phyloP scores from a whole-genome alignment of 2,797 vertebrate species.

The Sebastiscus albofasciatus region DNA sequence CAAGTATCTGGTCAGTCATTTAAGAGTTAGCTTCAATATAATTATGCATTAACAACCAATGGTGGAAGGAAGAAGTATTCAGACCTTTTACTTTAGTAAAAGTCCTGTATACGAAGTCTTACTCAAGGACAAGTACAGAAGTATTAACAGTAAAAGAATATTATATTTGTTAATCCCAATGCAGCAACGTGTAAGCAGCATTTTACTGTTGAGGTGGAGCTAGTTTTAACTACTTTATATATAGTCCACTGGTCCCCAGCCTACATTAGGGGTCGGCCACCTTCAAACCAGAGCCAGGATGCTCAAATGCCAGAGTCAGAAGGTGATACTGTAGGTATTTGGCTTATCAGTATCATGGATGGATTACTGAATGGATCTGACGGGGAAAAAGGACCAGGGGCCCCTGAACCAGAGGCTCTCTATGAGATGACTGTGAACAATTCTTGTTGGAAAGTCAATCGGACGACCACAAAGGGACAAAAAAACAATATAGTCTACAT shows the following conservation, averaged over 20 bases:
- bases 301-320: too few relatives aligned
- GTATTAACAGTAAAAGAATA: background rate
- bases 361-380: background rate
- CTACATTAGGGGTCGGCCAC: too few relatives aligned
- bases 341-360: background rate
- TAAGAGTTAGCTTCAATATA: background rate
- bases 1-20: background rate
- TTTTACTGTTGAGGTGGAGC: background rate
- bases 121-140: background rate
- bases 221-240: too few relatives aligned
- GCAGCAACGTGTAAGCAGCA: background rate
- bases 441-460: background rate
- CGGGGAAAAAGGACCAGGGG: background rate
- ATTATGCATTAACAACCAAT: background rate
- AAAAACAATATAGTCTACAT: background rate
- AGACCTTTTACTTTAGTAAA: background rate
- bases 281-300: too few relatives aligned
- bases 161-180: background rate
- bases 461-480: background rate
- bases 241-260: too few relatives aligned
- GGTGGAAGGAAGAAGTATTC: background rate
- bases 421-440: background rate
- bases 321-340: background rate
- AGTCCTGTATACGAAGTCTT: background rate
- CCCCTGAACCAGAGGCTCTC: background rate